Evolutionary conservation across 2,888 invertebrate species (phyloP).

Genomic region (Agrochola circellaris): DNA sequence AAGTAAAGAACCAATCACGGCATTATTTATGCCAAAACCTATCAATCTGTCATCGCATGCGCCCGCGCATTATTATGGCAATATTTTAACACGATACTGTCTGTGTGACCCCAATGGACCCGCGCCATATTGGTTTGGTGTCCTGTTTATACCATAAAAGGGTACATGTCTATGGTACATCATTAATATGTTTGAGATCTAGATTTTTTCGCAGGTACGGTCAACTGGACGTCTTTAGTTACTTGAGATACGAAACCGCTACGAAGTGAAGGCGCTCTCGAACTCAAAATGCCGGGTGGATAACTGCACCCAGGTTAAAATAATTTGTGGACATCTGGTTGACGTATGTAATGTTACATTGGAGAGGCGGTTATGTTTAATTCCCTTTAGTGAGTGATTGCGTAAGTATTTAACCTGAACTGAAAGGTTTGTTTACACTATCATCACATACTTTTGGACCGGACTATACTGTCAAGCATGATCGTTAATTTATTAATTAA

Average conservation of each 20-base stretch:
- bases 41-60: constrained; percentile 36
- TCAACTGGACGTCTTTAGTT: neutral
- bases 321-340: constrained; percentile 2
- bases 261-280: neutral
- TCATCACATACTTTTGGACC: neutral
- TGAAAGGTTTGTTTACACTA: neutral
- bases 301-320: neutral
- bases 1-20: constrained; percentile 8
- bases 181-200: constrained; percentile 23
- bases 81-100: constrained; percentile 48
- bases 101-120: constrained; percentile 47
- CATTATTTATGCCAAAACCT: constrained; percentile 13
- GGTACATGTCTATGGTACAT: neutral
- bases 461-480: neutral
- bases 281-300: neutral
- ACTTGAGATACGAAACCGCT: neutral
- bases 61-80: constrained; percentile 24
- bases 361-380: neutral
- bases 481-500: neutral
- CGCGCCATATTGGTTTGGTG: constrained; percentile 29
- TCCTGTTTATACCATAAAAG: constrained; percentile 40
- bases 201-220: constrained; percentile 14
- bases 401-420: too few species aligned
- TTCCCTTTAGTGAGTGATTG: neutral
- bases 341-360: neutral